A percentile compares a stretch with the other conserved stretches of the same genome.
phyloP scores from a whole-genome alignment of 1,140 invertebrate genomes.

The Aphelinus atriplicis region DNA sequence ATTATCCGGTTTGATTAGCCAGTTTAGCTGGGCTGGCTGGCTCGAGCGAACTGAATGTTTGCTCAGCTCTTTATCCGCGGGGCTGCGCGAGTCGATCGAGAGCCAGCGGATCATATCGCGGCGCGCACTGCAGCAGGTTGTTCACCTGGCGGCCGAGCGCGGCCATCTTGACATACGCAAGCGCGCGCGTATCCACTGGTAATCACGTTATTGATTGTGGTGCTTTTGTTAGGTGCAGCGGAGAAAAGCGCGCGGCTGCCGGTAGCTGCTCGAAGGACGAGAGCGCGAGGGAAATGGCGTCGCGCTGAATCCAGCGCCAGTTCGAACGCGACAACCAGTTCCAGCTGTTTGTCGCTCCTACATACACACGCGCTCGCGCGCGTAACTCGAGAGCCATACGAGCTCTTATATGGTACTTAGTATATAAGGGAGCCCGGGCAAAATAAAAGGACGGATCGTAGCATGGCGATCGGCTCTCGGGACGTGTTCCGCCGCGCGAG shows the following conservation, averaged over 20 bases:
- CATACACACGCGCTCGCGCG: slow-evolving; percentile 48
- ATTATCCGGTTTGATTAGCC: too few species aligned
- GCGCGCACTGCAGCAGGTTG: background rate
- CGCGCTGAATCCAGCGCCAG: background rate
- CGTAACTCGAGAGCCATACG: slow-evolving; percentile 48
- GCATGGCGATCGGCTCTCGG: background rate
- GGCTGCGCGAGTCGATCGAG: background rate
- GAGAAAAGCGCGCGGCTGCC: background rate
- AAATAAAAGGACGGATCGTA: slow-evolving; percentile 16
- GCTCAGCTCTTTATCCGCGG: too few species aligned
- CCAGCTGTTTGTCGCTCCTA: slow-evolving; percentile 15
- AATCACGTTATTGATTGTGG: slow-evolving; percentile 15
- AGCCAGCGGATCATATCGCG: background rate
- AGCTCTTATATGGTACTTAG: background rate
- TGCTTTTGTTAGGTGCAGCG: background rate
- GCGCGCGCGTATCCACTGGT: background rate
- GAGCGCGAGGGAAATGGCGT: slow-evolving; percentile 16
- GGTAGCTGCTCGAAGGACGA: slow-evolving; percentile 4
- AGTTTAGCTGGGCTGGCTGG: too few species aligned
- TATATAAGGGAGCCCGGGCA: background rate
- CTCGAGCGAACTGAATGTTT: too few species aligned
- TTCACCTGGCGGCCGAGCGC: too few species aligned
- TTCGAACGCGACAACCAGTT: slow-evolving; percentile 22
- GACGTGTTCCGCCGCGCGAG: background rate
- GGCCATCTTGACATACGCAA: too few species aligned